These are phyloP conservation scores for Syngnathus acus DNA, from an alignment of 2,797 vertebrate genomes.

Conservation along the genomic window DNA sequence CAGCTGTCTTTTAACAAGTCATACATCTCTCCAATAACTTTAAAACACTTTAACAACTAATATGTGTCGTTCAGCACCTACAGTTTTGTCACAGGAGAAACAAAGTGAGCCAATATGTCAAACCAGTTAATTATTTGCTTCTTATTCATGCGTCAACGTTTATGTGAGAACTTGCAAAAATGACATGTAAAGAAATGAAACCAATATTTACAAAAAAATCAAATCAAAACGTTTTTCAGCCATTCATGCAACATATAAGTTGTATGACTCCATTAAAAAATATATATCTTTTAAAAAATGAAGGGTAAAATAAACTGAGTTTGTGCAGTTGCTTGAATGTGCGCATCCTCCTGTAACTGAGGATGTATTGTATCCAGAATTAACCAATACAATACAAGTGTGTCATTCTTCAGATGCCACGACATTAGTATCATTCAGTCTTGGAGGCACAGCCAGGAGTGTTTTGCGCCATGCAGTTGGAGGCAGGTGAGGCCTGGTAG, in stretches of 20 bases:
- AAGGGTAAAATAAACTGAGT: too few relatives aligned
- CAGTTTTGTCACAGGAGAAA: neutral
- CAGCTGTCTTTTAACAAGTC: neutral
- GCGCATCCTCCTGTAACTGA: too few relatives aligned
- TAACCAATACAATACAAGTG: too few relatives aligned
- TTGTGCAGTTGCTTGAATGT: too few relatives aligned
- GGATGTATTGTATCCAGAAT: too few relatives aligned
- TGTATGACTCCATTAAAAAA: too few relatives aligned
- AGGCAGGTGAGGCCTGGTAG: constrained; percentile 51
- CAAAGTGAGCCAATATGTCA: neutral
- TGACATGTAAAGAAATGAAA: neutral
- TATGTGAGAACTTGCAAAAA: neutral
- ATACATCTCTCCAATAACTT: neutral
- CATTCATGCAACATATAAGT: neutral
- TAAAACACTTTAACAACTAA: neutral
- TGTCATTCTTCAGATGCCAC: neutral
- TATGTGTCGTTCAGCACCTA: neutral
- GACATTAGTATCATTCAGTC: constrained; percentile 21
- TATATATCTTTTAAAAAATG: too few relatives aligned
- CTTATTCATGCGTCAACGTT: neutral
- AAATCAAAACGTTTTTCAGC: neutral
- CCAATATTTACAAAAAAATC: too few relatives aligned
- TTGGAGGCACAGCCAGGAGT: constrained; percentile 19
- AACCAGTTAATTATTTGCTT: constrained; percentile 1
- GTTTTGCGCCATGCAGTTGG: constrained; percentile 35